Conservation (phyloP, 2,797 vertebrate species). For the Sciaenops ocellatus region DNA sequence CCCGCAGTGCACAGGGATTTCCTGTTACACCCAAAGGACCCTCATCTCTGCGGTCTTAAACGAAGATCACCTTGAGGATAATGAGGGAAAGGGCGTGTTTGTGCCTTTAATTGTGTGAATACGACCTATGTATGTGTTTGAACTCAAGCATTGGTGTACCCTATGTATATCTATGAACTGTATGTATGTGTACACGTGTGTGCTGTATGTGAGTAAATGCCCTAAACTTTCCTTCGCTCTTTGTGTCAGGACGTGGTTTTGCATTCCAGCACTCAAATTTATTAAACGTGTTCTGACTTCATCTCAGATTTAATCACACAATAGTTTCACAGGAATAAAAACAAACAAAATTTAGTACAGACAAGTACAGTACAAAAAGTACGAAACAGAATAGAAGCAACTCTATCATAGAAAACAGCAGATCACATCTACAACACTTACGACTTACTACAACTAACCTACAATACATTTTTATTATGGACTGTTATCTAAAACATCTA, state of each 20-base stretch:
- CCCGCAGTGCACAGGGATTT: slow-evolving; percentile 63
- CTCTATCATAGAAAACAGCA: not conserved
- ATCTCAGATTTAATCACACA: slow-evolving; percentile 35
- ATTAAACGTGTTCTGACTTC: not conserved
- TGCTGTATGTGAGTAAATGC: slow-evolving; percentile 14
- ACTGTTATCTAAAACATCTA: not conserved
- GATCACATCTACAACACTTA: not conserved
- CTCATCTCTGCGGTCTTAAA: slow-evolving; percentile 31
- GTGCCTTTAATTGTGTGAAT: not conserved
- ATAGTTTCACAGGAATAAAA: slow-evolving; percentile 27
- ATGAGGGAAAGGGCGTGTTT: slow-evolving; percentile 6
- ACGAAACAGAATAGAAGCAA: not conserved
- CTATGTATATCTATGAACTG: not conserved
- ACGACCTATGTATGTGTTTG: not conserved
- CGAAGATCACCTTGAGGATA: slow-evolving; percentile 31
- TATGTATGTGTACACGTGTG: not conserved
- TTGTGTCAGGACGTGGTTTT: not conserved
- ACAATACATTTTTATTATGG: not conserved
- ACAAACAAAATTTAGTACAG: not conserved
- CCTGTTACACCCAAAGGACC: slow-evolving; percentile 69
- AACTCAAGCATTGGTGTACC: not conserved
- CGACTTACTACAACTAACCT: not conserved
- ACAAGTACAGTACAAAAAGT: not conserved
- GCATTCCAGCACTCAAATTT: not conserved
- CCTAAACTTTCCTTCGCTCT: slow-evolving; percentile 9